Evolutionary conservation across 2,797 vertebrate genomes (phyloP).

Genomic region (Ctenochaetus hawaiiensis): DNA sequence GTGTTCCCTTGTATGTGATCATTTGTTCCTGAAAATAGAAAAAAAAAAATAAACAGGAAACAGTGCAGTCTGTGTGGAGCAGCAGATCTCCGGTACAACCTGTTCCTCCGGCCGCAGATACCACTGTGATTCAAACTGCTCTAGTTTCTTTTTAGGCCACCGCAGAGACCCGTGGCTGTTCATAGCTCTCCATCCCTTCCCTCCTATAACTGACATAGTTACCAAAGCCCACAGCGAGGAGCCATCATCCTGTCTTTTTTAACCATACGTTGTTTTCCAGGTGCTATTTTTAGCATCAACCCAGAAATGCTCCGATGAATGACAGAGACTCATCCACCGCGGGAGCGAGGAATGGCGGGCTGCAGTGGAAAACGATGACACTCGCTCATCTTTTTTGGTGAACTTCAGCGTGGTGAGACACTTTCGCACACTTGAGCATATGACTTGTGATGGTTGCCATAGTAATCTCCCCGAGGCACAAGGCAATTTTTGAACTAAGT

Average conservation of each 20-base stretch:
- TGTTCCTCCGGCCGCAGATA: conserved; percentile 27
- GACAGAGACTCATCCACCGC: conserved; percentile 22
- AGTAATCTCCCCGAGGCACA: conserved; percentile 68
- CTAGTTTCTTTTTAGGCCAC: conserved; percentile 74
- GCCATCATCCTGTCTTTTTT: conserved; percentile 34
- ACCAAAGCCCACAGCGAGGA: conserved; percentile 41
- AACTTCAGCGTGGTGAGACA: conserved; percentile 44
- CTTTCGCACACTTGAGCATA: conserved; percentile 27
- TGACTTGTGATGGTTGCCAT: conserved; percentile 75
- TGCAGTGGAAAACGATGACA: conserved; percentile 28
- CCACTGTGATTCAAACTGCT: conserved; percentile 52
- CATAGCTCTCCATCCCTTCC: conserved; percentile 43
- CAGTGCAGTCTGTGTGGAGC: neutral
- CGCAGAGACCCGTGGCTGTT: conserved; percentile 52
- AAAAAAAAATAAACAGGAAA: neutral
- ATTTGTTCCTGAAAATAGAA: neutral
- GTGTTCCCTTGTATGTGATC: neutral
- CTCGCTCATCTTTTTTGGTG: conserved; percentile 43
- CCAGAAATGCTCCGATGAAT: conserved; percentile 45
- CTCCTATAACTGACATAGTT: conserved; percentile 62
- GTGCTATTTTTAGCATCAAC: conserved; percentile 42
- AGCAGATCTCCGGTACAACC: conserved; percentile 19
- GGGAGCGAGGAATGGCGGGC: neutral
- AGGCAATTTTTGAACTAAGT: conserved; percentile 67
- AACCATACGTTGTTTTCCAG: conserved; percentile 30